These are phyloP conservation scores for Petrophora chlorosata DNA, from an alignment of 2,888 invertebrate genomes.

Conservation along the genomic window DNA sequence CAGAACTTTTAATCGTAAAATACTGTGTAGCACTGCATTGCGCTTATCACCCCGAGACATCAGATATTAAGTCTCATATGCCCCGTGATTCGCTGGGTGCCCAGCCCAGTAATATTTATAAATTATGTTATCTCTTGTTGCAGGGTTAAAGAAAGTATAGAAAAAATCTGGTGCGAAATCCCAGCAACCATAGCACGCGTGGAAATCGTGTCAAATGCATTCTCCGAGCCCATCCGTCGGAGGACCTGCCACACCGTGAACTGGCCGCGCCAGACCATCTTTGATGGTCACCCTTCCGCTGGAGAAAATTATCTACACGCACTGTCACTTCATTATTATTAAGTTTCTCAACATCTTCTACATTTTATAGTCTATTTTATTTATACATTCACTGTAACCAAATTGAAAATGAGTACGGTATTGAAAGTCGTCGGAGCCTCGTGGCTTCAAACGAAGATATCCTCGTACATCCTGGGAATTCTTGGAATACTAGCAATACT, in stretches of 20 bases:
- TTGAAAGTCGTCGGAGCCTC: conserved; percentile 92
- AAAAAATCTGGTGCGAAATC: conserved; percentile 52
- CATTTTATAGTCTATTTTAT: conserved; percentile 70
- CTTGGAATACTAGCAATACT: conserved; percentile 87
- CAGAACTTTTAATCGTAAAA: too few species aligned
- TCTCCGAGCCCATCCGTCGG: conserved; percentile 54
- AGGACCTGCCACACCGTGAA: conserved; percentile 61
- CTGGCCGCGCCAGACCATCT: conserved; percentile 54
- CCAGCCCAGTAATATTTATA: too few species aligned
- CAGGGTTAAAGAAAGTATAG: conserved; percentile 68
- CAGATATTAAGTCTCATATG: too few species aligned
- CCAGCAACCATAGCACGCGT: conserved; percentile 49
- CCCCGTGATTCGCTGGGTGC: too few species aligned
- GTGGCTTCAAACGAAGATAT: conserved; percentile 89
- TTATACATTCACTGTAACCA: conserved; percentile 36
- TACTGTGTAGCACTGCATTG: too few species aligned
- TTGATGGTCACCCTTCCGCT: conserved; percentile 76
- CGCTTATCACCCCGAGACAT: too few species aligned
- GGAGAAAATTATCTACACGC: conserved; percentile 75
- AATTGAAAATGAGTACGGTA: conserved; percentile 80
- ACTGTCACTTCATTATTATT: conserved; percentile 84
- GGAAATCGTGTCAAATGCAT: conserved; percentile 63
- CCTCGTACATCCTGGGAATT: conserved; percentile 87
- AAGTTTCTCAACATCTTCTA: conserved; percentile 80
- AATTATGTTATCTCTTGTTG: conserved; percentile 68